Evolutionary conservation across 1,140 invertebrate species (phyloP), one percentile per base, ranked within the genome.

Genomic region (Calephelis nemesis): DNA sequence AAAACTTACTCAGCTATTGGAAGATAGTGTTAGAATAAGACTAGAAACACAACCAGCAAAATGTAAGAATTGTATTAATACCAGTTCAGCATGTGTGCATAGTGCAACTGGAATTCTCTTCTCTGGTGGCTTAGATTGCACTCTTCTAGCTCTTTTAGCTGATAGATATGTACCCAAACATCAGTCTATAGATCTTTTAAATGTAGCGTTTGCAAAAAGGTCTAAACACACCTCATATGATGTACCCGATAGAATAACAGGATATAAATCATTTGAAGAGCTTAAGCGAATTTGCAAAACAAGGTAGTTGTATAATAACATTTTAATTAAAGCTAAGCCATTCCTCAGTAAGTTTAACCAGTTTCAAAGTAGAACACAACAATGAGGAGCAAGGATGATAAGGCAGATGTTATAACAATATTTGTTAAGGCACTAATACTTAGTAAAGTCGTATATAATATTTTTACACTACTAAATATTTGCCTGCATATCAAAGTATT

Each of bases 101-200:
- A 92, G 96, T 15, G 96, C 96, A 88, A 91, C 97, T 49, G 97
- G 96, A 47, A 90, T 99, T 70, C 92, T 99, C 74, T 99, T 99
- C 93, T 99, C 98, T 77, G 98, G 98, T 66, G 98, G 98, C 40
- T 92, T 99, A 11, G 98, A 99, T 92, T 99, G 98, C 58, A 95
- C 97, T 40, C 94, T 99, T 76, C 90, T 99, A 71, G 96, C 98
- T 47, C 92, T 95, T 47, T 83, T 99, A 40, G 94, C 96, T 15
- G 93, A 98, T 87, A 94, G 95, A 92, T 95, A 94, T 92, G 82
- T 98, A 30, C 92, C 95, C 5, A 72, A 77, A 71, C 78, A 93
- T 49, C 95, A 97, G 82, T 93, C 95, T 47, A 98, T 99, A 77
- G 98, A 99, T 92, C 93, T 99, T n/a, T 93, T 99, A 15, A 99